These are phyloP conservation scores for Lordiphosa fenestrarum DNA, from an alignment of 2,888 invertebrate genomes.

Conservation along the genomic window DNA sequence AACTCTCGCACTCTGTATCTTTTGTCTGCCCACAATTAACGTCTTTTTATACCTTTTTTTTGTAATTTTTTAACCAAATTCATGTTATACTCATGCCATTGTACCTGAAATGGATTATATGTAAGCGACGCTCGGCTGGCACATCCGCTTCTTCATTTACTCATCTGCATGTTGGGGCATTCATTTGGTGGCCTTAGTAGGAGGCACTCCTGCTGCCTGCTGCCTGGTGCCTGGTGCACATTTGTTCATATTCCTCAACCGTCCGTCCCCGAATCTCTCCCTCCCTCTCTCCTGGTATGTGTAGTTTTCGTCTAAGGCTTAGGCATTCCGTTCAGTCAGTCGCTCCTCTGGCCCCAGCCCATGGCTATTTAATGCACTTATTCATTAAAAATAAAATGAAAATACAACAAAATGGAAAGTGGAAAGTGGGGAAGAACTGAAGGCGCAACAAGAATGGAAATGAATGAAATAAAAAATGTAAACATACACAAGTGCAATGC, in stretches of 20 bases:
- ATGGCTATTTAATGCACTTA: conserved; percentile 73
- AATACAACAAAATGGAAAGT: conserved; percentile 11
- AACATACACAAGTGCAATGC: conserved; percentile 76
- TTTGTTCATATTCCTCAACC: conserved; percentile 35
- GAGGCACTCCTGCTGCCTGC: conserved; percentile 2
- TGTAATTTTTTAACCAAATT: no score
- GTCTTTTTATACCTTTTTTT: no score
- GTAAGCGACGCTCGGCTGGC: no score
- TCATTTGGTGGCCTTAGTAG: conserved; percentile 13
- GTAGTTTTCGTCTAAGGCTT: conserved; percentile 46
- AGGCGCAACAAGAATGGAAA: conserved; percentile 67
- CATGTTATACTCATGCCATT: no score
- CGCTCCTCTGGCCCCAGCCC: conserved; percentile 34
- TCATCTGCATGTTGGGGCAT: conserved; percentile 7
- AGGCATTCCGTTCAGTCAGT: conserved; percentile 66
- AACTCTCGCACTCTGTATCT: no score
- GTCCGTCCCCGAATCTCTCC: background rate
- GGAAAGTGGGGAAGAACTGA: conserved; percentile 4
- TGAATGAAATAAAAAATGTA: conserved; percentile 76
- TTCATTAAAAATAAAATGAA: conserved; percentile 57
- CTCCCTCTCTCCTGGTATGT: conserved; percentile 5
- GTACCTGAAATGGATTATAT: no score
- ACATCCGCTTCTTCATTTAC: background rate
- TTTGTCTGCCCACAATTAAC: no score
- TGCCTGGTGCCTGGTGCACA: conserved; percentile 12